Percentiles rank a stretch among this genome's conserved stretches.
Conservation (phyloP, 2,797 vertebrate genomes). For the Enteromius treurensis region DNA sequence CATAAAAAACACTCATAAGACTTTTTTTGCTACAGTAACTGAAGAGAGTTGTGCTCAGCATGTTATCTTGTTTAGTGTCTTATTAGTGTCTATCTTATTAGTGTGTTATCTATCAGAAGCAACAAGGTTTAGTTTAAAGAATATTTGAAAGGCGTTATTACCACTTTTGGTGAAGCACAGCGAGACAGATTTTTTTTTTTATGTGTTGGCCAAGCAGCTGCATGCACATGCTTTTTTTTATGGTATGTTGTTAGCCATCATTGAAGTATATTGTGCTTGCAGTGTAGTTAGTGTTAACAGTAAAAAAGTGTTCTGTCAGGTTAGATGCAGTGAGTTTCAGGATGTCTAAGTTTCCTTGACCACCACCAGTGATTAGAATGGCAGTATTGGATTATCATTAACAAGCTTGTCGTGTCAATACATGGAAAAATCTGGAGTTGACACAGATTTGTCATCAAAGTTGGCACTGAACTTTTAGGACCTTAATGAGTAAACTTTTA, state of each 20-base stretch:
- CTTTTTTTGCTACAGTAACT: background rate
- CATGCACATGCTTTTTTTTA: background rate
- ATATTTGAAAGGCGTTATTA: background rate
- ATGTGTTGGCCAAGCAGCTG: background rate
- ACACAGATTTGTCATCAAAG: background rate
- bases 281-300: background rate
- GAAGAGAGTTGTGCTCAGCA: background rate
- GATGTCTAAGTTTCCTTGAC: background rate
- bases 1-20: background rate
- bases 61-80: too few relatives aligned
- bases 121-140: background rate
- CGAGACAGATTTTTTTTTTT: background rate
- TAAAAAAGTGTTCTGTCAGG: background rate
- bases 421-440: background rate
- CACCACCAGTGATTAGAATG: background rate
- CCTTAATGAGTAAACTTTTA: slow-evolving; percentile 21
- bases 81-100: too few relatives aligned
- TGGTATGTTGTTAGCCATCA: background rate
- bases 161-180: background rate
- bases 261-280: background rate
- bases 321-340: background rate
- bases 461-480: background rate
- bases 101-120: too few relatives aligned
- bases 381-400: slow-evolving; percentile 15
- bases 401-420: slow-evolving; percentile 2